A percentile compares a stretch with the other conserved stretches of the same genome.
Evolutionary conservation across 2,797 vertebrate species (phyloP).

Genomic region (Gastrophryne carolinensis): DNA sequence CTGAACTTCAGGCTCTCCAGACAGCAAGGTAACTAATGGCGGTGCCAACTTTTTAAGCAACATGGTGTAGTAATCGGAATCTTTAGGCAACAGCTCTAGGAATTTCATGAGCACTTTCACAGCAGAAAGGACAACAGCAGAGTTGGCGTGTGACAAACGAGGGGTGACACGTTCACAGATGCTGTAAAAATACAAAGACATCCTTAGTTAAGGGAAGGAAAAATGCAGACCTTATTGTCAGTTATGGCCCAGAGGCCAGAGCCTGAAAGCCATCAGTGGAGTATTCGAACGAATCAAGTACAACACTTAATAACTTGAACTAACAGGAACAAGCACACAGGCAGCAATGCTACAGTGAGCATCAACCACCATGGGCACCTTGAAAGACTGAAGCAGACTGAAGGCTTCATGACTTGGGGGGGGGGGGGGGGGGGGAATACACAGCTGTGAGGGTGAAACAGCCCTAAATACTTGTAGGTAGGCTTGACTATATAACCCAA

Average conservation of each 20-base stretch:
- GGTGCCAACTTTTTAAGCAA: constrained; percentile 96
- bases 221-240: neutral
- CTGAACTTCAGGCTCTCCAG: constrained; percentile 96
- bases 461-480: no score
- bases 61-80: constrained; percentile 96
- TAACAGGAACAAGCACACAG: no score
- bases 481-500: no score
- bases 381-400: no score
- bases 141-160: constrained; percentile 95
- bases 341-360: no score
- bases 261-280: no score
- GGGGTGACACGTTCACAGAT: constrained; percentile 97
- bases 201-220: neutral
- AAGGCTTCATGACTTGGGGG: no score
- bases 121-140: constrained; percentile 93
- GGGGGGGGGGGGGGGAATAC: no score
- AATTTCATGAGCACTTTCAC: constrained; percentile 99
- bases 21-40: constrained; percentile 91
- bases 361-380: no score
- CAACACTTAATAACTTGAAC: no score
- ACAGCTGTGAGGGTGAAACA: no score
- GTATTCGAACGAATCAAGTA: no score
- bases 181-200: constrained; percentile 64
- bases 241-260: neutral
- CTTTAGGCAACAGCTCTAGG: constrained; percentile 92